Evolutionary conservation across 92 coral and sea anemone genomes (phyloP), one percentile per base, ranked within the genome.

Genomic region (Epizoanthus fatuus): DNA sequence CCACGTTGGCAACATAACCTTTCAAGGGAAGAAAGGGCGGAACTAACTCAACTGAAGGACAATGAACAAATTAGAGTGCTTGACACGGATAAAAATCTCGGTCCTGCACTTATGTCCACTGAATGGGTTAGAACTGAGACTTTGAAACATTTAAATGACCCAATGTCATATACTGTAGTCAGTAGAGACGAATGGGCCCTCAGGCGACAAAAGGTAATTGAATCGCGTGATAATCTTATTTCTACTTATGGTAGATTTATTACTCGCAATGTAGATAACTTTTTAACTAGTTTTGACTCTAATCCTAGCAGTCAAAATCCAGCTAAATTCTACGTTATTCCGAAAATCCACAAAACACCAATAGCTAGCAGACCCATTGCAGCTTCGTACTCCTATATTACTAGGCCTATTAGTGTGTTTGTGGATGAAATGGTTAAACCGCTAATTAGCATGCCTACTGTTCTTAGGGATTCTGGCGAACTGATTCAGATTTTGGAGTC

Each of bases 41-140:
- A 69, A 4, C 38, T 69, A 8, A n/a, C 29, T 4, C 55, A 69
- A 45, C 57, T 44, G 22, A 69, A 55, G 17, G 75, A 69, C 56
- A 69, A 40, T 15, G 74, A 69, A 42, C 29, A 35, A 13, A 25
- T 69, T 51, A 69, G 74, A 69, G 75, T 69, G 75, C 55, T 69
- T 14, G 38, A 69, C 56, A 42, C 75, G 0, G 75, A 69, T 44
- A n/a, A 69, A 42, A 69, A 69, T 69, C 75, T 69, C 55, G 75
- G 75, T 42, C 75, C 56, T 69, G 75, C 56, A 17, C 75, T 69
- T 53, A 4, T 69, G 75, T 32, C 55, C 17, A 40, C 56, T 42
- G 75, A 69, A 6, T 69, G 75, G 75, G 56, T 69, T 69, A 69
- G 56, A 69, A 69, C 37, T 15, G 74, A 72, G 77, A 47, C 77